Evolutionary conservation across 2,888 invertebrate species (phyloP).

Genomic region (Polyommatus iphigenia): DNA sequence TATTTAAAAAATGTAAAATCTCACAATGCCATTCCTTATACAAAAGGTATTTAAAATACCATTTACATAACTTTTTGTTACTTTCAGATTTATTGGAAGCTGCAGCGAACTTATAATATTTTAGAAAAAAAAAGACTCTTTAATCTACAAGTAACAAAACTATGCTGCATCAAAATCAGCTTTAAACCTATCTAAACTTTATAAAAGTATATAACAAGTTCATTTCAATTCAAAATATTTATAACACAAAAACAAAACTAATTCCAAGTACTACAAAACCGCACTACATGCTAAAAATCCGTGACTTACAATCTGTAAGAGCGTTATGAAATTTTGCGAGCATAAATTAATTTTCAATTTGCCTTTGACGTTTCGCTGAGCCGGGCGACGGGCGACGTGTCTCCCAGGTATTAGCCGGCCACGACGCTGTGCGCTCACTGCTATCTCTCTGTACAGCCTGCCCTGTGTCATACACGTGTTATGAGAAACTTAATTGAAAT

Average conservation of each 20-base stretch:
- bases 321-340: conserved; percentile 66
- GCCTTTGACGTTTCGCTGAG: conserved; percentile 79
- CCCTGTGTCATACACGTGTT: conserved; percentile 43
- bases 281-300: conserved; percentile 36
- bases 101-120: no score
- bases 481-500: conserved; percentile 46
- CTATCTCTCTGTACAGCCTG: conserved; percentile 47
- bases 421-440: conserved; percentile 61
- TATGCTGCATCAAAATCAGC: no score
- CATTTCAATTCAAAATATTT: no score
- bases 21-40: background rate
- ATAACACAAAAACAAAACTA: background rate
- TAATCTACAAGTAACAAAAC: no score
- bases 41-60: no score
- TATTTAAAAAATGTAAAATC: background rate
- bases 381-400: conserved; percentile 66
- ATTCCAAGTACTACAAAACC: background rate
- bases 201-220: no score
- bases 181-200: no score
- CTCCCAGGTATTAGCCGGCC: conserved; percentile 71
- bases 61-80: no score
- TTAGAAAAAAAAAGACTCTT: no score
- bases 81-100: no score
- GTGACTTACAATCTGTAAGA: conserved; percentile 60
- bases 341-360: conserved; percentile 81